Evolutionary conservation across 2,797 vertebrate genomes (phyloP), one percentile per base, ranked within the genome.

Genomic region (Ptychobarbus kaznakovi): DNA sequence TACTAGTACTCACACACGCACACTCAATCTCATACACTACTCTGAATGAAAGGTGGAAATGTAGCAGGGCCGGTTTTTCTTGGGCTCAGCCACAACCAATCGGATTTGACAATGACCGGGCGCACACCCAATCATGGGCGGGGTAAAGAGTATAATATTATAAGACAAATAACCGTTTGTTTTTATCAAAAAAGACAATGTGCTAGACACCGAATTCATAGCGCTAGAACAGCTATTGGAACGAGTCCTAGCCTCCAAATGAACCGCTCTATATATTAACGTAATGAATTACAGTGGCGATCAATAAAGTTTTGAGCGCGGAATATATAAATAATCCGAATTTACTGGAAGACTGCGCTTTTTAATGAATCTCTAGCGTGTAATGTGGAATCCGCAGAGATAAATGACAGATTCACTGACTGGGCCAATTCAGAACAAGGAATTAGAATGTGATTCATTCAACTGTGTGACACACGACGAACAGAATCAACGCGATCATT

Each of bases 51-150:
- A 88, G 74, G 81, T 75, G 11, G 78, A 78, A 80, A 85, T 74
- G 77, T 85, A 80, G 86, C 87, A 90, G 73, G 77, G 86, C 91
- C 88, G 91, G 90, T 89, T 91, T 91, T 90, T 92, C 93, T 91
- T 87, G 92, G 89, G 92, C 89, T 91, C 68, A 38, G 25, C 68
- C 46, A 11, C 91, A 94, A 92, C 93, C 92, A 91, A 92, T 91
- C 92, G 91, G 92, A 92, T 73, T 38, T 65, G 66, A 73, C 76
- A 40, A 93, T 94, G 93, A 91, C 92, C 91, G 91, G 91, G 92
- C 91, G 90, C 92, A 91, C 87, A 86, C 81, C 86, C 80, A 69
- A 75, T 80, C 83, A 87, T 32, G 44, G 89, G 84, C 93, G 93
- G 91, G 91, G 92, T 86, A 2, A 88, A 12, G 61, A 65, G 9